Conservation (phyloP, 2,888 invertebrate species). For the Chloroclysta siterata region DNA sequence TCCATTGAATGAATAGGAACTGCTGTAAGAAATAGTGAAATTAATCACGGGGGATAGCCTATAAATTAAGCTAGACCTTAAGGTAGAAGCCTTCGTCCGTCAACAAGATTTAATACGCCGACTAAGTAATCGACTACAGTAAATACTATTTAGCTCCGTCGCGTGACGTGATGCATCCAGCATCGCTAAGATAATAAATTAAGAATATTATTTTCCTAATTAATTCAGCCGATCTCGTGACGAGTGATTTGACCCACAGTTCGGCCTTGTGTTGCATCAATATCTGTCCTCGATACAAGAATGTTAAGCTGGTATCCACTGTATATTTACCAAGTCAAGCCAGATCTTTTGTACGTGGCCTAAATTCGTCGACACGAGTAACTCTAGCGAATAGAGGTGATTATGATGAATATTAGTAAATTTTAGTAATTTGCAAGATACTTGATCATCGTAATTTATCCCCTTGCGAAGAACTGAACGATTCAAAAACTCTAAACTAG, state of each 20-base stretch:
- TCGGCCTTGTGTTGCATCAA: slow-evolving; percentile 29
- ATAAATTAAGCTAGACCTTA: too few relatives aligned
- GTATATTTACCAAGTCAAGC: background rate
- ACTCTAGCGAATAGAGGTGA: background rate
- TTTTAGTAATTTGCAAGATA: too few relatives aligned
- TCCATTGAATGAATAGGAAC: too few relatives aligned
- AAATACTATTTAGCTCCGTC: background rate
- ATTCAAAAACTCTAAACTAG: too few relatives aligned
- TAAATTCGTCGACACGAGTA: background rate
- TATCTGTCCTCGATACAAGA: slow-evolving; percentile 24
- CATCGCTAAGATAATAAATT: slow-evolving; percentile 11
- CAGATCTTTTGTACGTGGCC: background rate
- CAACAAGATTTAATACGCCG: background rate
- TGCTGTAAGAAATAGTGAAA: too few relatives aligned
- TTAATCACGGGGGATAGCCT: too few relatives aligned
- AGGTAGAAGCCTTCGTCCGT: background rate
- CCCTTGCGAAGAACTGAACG: too few relatives aligned
- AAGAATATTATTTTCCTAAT: slow-evolving; percentile 25
- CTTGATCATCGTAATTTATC: too few relatives aligned
- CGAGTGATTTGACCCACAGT: slow-evolving; percentile 24
- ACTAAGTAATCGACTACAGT: background rate
- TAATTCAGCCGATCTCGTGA: slow-evolving; percentile 28
- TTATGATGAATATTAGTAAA: too few relatives aligned
- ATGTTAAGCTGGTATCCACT: background rate
- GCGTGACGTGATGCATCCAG: slow-evolving; percentile 20